Percentiles rank a stretch among this genome's conserved stretches.
Evolutionary conservation across 2,888 invertebrate species (phyloP).

Genomic region (Drosophila cracens): DNA sequence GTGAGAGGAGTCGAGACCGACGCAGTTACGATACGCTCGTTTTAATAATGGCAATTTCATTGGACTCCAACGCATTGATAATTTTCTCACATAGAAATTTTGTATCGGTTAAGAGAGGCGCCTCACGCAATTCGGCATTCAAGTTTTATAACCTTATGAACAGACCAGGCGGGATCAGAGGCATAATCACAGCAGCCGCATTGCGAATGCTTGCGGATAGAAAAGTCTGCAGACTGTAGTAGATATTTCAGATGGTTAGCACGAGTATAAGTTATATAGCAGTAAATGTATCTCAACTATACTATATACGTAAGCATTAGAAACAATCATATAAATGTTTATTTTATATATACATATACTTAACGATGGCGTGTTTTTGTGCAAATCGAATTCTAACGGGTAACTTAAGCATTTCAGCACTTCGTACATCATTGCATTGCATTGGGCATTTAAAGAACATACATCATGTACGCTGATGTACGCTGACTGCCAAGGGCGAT

Average conservation of each 20-base stretch:
- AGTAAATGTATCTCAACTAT: background rate
- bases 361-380: constrained; percentile 22
- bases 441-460: constrained; percentile 28
- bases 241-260: background rate
- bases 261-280: background rate
- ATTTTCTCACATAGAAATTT: constrained; percentile 82
- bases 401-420: constrained; percentile 20
- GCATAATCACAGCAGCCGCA: constrained; percentile 17
- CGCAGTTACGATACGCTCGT: constrained; percentile 63
- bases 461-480: constrained; percentile 33
- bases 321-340: constrained; percentile 6
- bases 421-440: constrained; percentile 5
- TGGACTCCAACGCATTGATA: constrained; percentile 82
- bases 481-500: constrained; percentile 37
- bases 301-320: background rate
- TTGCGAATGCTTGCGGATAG: constrained; percentile 21
- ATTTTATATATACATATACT: background rate
- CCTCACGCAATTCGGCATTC: constrained; percentile 81
- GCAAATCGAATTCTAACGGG: constrained; percentile 38
- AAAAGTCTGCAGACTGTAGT: background rate
- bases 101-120: constrained; percentile 77
- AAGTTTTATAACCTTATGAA: constrained; percentile 79
- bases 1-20: constrained; percentile 17
- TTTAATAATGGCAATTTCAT: constrained; percentile 78
- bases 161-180: constrained; percentile 40